Base-by-base conservation (phyloP, 2,797 vertebrate species). In the Poeciliopsis turneri region DNA sequence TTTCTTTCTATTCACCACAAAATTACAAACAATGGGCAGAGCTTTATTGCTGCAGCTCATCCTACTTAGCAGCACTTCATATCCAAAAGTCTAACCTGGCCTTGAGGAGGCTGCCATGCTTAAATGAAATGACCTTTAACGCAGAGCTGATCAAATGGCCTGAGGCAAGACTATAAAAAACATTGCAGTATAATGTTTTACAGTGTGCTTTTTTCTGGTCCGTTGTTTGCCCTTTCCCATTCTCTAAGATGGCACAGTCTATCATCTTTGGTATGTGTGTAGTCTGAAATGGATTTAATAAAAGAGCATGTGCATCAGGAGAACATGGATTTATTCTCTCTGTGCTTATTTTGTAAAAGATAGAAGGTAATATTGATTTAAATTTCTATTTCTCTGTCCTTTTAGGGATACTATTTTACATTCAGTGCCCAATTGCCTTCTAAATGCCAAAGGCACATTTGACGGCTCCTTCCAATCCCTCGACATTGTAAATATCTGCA, bases 81-180 rank as follows among this genome's bases (percentile, higher is more conserved):
- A 83, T 77, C 79, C 20, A 23, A 84, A 83, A 84, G 55, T 81
- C 72, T 74, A 84, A 82, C 73, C 78, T 51, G 45, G 87, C 75
- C 77, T 77, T 61, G 81, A 87, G 93, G 86, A 88, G 68, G 77
- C 85, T 80, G 83, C 88, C 78, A 84, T 75, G 81, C 90, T 88
- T 92, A 92, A 92, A 92, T 84, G 90, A 92, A 94, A 94, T 91
- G 92, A 95, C 94, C 94, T 94, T 95, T 94, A 93, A 91, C 66
- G 87, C 88, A 81, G 86, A 93, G 91, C 88, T 90, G 92, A 93
- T 93, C 92, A 93, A 93, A 94, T 92, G 87, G 92, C 93, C 91
- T 77, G 83, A 82, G 90, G 93, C 88, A 82, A 86, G 82, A 81
- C 89, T 87, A 86, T 92, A 88, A 92, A 91, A 90, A 92, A 92